Conservation (phyloP, 2,888 invertebrate species). For the Mythimna loreyi region DNA sequence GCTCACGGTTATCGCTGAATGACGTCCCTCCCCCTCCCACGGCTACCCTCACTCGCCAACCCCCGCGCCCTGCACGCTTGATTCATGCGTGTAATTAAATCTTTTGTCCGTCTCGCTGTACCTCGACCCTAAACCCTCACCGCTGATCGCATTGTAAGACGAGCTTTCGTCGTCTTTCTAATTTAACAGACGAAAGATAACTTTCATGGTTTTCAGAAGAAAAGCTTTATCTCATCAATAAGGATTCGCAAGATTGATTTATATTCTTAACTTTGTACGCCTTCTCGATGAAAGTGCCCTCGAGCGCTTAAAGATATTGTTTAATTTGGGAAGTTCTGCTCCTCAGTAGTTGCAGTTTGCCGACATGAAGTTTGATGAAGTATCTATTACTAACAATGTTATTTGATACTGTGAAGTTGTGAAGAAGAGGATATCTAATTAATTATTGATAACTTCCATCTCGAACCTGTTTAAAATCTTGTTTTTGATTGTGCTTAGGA, state of each 20-base stretch:
- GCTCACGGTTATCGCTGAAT: conserved; percentile 78
- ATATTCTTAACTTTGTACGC: conserved; percentile 62
- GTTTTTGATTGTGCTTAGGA: not conserved
- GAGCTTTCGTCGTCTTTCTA: conserved; percentile 78
- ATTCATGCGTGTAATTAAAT: conserved; percentile 91
- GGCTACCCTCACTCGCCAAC: conserved; percentile 57
- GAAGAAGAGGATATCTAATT: not conserved
- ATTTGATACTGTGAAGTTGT: conserved; percentile 4
- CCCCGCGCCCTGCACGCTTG: conserved; percentile 79
- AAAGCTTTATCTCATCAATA: conserved; percentile 78
- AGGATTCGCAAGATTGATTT: conserved; percentile 80
- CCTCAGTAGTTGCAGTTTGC: conserved; percentile 35
- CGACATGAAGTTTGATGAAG: conserved; percentile 27
- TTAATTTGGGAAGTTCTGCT: conserved; percentile 39
- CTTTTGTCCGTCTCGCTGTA: conserved; percentile 85
- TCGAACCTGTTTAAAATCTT: not conserved
- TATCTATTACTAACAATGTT: conserved; percentile 17
- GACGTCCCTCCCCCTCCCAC: conserved; percentile 69
- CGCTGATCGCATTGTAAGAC: conserved; percentile 80
- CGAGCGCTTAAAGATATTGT: conserved; percentile 30
- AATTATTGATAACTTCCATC: not conserved
- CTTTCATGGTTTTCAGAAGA: conserved; percentile 67
- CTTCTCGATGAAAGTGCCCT: conserved; percentile 32
- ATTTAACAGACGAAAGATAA: conserved; percentile 78
- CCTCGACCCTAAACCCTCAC: conserved; percentile 75